Evolutionary conservation across 2,797 vertebrate species (phyloP), one percentile per base, ranked within the genome.

Genomic region (Paratrypauchen microcephalus): DNA sequence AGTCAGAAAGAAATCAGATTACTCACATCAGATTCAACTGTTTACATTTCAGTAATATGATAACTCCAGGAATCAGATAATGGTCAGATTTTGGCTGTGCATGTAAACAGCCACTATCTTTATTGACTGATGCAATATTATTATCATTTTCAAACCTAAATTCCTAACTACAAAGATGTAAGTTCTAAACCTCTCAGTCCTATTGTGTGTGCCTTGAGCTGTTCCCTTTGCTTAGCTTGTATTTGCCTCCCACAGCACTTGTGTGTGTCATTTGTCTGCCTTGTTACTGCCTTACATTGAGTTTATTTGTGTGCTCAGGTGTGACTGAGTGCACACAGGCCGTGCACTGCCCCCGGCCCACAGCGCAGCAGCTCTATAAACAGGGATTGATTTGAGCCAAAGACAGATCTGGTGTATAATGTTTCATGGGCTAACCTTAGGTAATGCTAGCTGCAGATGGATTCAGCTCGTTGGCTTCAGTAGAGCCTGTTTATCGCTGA

Each of bases 351-450:
- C 80, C 1, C 32, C 63, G 71, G 78, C 78, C 41, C 19, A 21
- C 9, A 24, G 50, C 39, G 66, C 77, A 74, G 71, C 72, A 75
- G 79, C 72, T 88, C 80, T 83, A 71, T 81, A 78, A 80, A 81
- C 64, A 47, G 68, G 73, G 67, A 86, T 77, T 81, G 83, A 87
- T 84, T 58, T 79, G 79, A 80, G 72, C 68, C 77, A 68, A 71
- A 83, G 74, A 71, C 48, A 60, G 64, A 81, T 78, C 74, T 57
- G 69, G 78, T 80, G 84, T 71, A 50, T 82, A 79, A 82, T 86
- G 82, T 80, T 78, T 85, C 79, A 83, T 80, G 80, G 28, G 75
- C 75, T 83, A 82, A 86, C 82, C 84, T 76, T 66, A 80, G 79
- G 76, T 85, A 81, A 87, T 66, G 74, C 59, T 69, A 11, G 71